Percentiles rank a stretch among this genome's conserved stretches.
These are phyloP conservation scores for Dufourea novaeangliae DNA, from an alignment of 1,140 invertebrate species.

Conservation along the genomic window DNA sequence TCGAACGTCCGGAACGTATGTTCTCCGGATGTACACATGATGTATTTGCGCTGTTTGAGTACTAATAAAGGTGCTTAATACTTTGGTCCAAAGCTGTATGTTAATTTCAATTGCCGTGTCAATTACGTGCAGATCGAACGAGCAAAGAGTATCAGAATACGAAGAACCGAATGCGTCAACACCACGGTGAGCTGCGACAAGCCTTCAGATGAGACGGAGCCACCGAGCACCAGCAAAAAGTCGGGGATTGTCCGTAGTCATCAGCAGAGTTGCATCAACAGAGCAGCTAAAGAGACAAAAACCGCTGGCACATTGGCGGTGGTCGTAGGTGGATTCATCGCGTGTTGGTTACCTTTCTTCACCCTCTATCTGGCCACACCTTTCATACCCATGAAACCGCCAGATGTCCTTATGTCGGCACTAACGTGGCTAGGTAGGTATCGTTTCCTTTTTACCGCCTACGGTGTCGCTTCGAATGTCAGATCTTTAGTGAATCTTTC, in stretches of 20 bases:
- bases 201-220: slow-evolving; percentile 44
- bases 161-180: slow-evolving; percentile 39
- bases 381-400: slow-evolving; percentile 82
- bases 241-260: slow-evolving; percentile 61
- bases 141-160: slow-evolving; percentile 49
- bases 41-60: no score
- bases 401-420: slow-evolving; percentile 86
- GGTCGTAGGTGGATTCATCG: slow-evolving; percentile 95
- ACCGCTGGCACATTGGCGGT: slow-evolving; percentile 95
- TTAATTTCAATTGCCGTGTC: not conserved
- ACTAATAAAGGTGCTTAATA: no score
- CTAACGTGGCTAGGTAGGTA: slow-evolving; percentile 92
- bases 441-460: not conserved
- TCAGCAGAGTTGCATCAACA: slow-evolving; percentile 73
- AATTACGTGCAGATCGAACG: slow-evolving; percentile 55
- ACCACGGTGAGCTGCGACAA: slow-evolving; percentile 42
- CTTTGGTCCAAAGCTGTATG: no score
- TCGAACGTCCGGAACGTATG: no score
- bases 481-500: no score
- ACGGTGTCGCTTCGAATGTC: not conserved
- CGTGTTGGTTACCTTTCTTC: slow-evolving; percentile 96
- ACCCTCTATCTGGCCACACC: slow-evolving; percentile 91
- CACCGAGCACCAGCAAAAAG: slow-evolving; percentile 61
- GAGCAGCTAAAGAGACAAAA: slow-evolving; percentile 87
- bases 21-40: no score